Percentiles rank a stretch among this genome's conserved stretches.
These are phyloP conservation scores for Mastacembelus armatus DNA, from an alignment of 2,797 vertebrate species.

Conservation along the genomic window DNA sequence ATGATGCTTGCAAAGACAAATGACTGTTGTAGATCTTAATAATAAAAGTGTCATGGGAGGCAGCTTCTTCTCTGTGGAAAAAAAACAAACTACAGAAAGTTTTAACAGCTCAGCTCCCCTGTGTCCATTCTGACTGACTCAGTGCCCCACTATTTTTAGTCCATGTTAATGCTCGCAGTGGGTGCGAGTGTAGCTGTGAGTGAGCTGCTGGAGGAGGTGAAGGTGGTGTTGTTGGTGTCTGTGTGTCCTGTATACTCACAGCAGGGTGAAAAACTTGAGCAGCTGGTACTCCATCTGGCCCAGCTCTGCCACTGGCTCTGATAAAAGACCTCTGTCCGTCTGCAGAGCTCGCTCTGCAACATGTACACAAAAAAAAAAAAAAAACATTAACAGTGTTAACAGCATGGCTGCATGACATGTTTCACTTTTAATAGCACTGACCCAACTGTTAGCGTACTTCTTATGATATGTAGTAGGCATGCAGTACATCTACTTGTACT, in stretches of 20 bases:
- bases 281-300: conserved; percentile 91
- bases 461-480: too few relatives aligned
- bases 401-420: conserved; percentile 11
- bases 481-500: too few relatives aligned
- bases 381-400: conserved; percentile 32
- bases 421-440: conserved; percentile 13
- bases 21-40: conserved; percentile 1
- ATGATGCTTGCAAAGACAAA: background rate
- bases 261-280: conserved; percentile 93
- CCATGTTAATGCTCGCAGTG: conserved; percentile 9
- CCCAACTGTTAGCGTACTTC: conserved; percentile 25
- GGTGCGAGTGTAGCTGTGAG: conserved; percentile 41
- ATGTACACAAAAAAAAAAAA: conserved; percentile 42
- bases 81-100: conserved; percentile 9
- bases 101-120: conserved; percentile 30
- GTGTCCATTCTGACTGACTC: conserved; percentile 15
- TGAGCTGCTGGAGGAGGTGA: conserved; percentile 51
- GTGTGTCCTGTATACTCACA: conserved; percentile 84
- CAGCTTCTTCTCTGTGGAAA: conserved; percentile 14
- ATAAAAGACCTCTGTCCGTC: conserved; percentile 85
- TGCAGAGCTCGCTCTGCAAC: conserved; percentile 86
- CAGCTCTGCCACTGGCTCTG: conserved; percentile 85
- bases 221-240: conserved; percentile 47
- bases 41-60: conserved; percentile 9
- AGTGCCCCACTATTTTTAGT: conserved; percentile 56